Base-by-base conservation (phyloP, 2,113 vertebrate species). In the Phalacrocorax brasilianus region DNA sequence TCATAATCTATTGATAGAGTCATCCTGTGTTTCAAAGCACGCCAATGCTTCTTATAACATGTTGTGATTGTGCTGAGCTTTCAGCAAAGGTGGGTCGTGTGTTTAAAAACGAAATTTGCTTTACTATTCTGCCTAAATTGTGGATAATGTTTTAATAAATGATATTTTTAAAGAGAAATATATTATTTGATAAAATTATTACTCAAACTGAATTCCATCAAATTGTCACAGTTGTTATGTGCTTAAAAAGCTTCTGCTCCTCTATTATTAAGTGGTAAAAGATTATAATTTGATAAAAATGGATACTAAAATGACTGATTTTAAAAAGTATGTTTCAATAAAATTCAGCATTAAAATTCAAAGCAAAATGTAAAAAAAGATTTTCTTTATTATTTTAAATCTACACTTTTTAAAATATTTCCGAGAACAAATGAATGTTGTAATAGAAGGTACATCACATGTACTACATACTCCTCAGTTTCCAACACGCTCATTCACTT, bases 181-280 rank as follows among this genome's bases (percentile, higher is more conserved):
- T 93, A 97, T 97, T 97, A 98, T 98, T 98, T 98, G 83, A 97
- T 97, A 97, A 98, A 98, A 98, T 97, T 97, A 97, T 97, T 97
- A 90, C 93, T 97, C 87, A 96, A 94, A 96, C 91, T 96, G 87
- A 97, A 98, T 98, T 97, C 90, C 91, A 96, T 97, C 97, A 97
- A 98, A 98, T 97, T 98, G 96, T 98, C 97, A 98, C 95, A 72
- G 40, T 96, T 97, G 97, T 97, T 97, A 97, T 61, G 53, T 91
- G 89, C 95, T 98, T 98, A 97, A 98, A 98, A 97, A 94, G 86
- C 85, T 97, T 97, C 88, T 95, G 89, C 97, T 97, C 59, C 94
- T 97, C 95, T 98, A 95, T 98, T 97, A 98, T 97, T 98, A 98
- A 97, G 95, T 97, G 92, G 97, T 97, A 98, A 98, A 98, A 96